Conservation (phyloP, 1,140 invertebrate species). For the Copidosoma floridanum region DNA sequence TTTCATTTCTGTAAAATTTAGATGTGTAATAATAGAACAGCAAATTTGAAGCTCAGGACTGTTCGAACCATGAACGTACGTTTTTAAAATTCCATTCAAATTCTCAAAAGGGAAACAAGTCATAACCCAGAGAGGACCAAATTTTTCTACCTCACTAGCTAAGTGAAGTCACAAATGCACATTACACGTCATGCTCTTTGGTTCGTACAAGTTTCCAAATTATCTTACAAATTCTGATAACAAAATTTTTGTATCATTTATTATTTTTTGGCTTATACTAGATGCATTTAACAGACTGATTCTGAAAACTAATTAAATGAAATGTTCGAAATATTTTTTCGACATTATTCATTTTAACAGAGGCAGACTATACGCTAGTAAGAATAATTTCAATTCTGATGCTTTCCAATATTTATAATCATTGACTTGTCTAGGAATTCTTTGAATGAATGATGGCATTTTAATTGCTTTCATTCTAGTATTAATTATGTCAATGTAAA, state of each 20-base stretch:
- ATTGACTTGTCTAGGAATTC: not conserved
- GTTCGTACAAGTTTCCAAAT: no score
- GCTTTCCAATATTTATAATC: not conserved
- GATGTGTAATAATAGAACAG: no score
- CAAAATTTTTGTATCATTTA: no score
- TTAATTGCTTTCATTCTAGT: not conserved
- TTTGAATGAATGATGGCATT: not conserved
- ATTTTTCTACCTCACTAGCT: not conserved
- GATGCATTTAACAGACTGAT: no score
- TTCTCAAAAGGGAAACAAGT: not conserved
- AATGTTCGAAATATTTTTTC: slow-evolving; percentile 27
- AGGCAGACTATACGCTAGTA: slow-evolving; percentile 21
- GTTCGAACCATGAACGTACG: not conserved
- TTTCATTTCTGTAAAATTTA: no score
- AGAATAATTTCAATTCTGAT: slow-evolving; percentile 26
- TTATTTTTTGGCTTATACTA: no score
- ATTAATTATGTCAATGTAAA: not conserved
- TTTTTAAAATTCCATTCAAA: not conserved
- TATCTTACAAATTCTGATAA: no score
- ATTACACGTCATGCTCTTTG: not conserved
- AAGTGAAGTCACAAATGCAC: not conserved
- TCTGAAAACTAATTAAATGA: slow-evolving; percentile 4
- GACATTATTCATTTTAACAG: slow-evolving; percentile 21
- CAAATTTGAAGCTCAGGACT: not conserved
- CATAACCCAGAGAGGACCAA: not conserved